These are phyloP conservation scores for Bicyclus anynana DNA, from an alignment of 1,140 invertebrate species.

Conservation along the genomic window DNA sequence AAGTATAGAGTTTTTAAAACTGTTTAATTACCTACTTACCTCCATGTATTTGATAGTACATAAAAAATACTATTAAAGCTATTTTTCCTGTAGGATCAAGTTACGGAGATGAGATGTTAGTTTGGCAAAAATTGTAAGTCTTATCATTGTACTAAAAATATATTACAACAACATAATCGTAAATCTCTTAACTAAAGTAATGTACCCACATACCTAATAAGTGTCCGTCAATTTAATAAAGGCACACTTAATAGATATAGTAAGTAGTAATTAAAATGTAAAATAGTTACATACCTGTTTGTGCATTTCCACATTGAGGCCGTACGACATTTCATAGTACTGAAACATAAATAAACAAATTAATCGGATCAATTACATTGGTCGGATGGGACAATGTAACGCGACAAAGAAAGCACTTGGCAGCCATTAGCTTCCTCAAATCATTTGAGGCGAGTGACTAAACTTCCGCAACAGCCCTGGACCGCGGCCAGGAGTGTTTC, in stretches of 20 bases:
- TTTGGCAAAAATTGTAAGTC: too few species aligned
- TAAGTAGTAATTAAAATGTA: background rate
- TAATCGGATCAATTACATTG: constrained; percentile 55
- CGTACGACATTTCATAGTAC: constrained; percentile 99
- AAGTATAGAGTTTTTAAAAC: too few species aligned
- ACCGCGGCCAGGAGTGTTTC: constrained; percentile 68
- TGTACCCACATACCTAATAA: too few species aligned
- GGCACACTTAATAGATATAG: background rate
- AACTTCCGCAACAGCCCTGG: constrained; percentile 71
- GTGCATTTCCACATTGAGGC: constrained; percentile 99
- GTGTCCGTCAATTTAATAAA: too few species aligned
- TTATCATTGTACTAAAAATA: too few species aligned
- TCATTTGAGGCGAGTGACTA: constrained; percentile 72
- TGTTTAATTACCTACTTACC: too few species aligned
- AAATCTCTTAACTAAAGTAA: too few species aligned
- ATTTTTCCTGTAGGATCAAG: too few species aligned
- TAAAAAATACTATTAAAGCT: too few species aligned
- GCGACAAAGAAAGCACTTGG: constrained; percentile 62
- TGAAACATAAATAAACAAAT: constrained; percentile 82
- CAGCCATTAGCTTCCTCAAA: constrained; percentile 68
- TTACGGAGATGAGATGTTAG: too few species aligned
- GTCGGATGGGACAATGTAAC: constrained; percentile 46
- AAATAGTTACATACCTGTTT: constrained; percentile 91
- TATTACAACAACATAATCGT: too few species aligned
- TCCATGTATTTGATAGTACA: too few species aligned